phyloP scores from a whole-genome alignment of 2,888 invertebrate genomes.

The Melinaea menophilus region DNA sequence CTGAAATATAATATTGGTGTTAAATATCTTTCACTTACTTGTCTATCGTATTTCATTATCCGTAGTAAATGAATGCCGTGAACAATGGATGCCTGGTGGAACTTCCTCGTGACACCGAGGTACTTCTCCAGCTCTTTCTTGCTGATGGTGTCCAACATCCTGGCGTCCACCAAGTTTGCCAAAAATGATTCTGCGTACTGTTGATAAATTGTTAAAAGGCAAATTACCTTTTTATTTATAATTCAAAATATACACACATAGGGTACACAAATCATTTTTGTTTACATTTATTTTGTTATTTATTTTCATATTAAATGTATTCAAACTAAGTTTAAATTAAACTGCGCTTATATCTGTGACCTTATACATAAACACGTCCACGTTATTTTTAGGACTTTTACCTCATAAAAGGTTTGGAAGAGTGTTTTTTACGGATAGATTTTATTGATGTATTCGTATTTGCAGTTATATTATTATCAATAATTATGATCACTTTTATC shows the following conservation, averaged over 20 bases:
- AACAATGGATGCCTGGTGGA: constrained; percentile 95
- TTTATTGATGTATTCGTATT: no score
- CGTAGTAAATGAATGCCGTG: constrained; percentile 95
- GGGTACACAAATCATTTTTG: no score
- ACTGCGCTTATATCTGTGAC: no score
- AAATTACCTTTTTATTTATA: no score
- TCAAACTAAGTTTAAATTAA: no score
- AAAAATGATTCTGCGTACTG: constrained; percentile 94
- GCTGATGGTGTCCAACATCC: constrained; percentile 94
- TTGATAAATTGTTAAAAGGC: constrained; percentile 29
- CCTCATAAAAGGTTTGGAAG: neutral
- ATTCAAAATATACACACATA: no score
- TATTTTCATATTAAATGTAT: no score
- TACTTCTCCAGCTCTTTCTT: constrained; percentile 97
- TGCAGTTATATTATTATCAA: no score
- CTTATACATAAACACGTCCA: no score
- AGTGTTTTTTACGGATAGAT: neutral
- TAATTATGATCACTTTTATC: no score
- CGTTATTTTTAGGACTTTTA: no score
- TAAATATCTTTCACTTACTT: constrained; percentile 72
- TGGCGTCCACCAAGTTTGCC: constrained; percentile 93
- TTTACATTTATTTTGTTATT: no score
- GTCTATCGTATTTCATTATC: constrained; percentile 94
- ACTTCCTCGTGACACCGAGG: constrained; percentile 93
- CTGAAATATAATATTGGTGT: neutral